Base-by-base conservation (phyloP, 2,113 vertebrate species). In the Sapayoa aenigma region DNA sequence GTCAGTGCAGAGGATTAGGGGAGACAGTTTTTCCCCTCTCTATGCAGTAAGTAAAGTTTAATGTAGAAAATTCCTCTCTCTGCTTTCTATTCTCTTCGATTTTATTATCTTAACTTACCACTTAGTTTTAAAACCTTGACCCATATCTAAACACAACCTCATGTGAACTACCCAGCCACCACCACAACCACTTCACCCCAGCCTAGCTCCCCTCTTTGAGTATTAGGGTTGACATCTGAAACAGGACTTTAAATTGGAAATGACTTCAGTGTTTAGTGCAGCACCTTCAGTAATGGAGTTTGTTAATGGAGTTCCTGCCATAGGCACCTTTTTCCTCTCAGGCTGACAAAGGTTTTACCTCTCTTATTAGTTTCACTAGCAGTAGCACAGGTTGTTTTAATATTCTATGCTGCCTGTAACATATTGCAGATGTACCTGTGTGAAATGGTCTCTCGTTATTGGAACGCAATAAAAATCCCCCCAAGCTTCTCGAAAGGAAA, bases 311-410 rank as follows among this genome's bases (percentile, higher is more conserved):
- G 85, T 90, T 93, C 76, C 80, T 90, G 90, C 76, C 81, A 39
- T 14, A 94, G 66, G 62, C 76, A 84, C 68, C 66, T 96, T 89
- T 87, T 68, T 44, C 49, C 31, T 93, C 71, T 75, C 69, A 82
- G 86, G 60, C 80, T 87, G 83, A 88, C 79, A 90, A 92, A 95
- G 91, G 31, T 69, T 89, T 92, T 94, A 78, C 80, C 69, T 89
- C 52, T 44, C 41, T 96, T 92, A 93, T 94, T 96, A 96, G 62
- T 90, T 93, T 94, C 86, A 60, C 88, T 50, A 95, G 90, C 94
- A 93, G 94, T 97, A 95, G 94, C 96, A 93, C 95, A 96, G 88
- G 92, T 95, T 96, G 85, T 94, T 95, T 96, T 95, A 97, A 97
- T 96, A 93, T 96, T 95, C 91, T 49, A 0, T 75, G 95, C 90